These are phyloP conservation scores for Sisor rabdophorus DNA, from an alignment of 2,113 vertebrate species.

Conservation along the genomic window DNA sequence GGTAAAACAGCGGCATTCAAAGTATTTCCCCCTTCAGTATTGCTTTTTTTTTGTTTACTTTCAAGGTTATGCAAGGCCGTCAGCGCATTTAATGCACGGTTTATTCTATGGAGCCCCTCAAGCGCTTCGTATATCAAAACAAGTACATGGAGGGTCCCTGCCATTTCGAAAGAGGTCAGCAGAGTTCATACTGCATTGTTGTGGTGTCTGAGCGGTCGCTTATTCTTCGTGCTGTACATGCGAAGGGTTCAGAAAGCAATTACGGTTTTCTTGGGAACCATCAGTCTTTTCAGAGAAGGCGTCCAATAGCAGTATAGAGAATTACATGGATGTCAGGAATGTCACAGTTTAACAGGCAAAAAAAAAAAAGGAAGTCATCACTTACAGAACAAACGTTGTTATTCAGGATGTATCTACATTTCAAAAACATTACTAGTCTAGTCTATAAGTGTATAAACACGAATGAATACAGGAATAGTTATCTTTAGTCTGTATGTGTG, in stretches of 20 bases:
- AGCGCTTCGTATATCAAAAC: not conserved
- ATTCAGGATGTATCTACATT: too few species aligned
- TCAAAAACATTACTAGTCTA: too few species aligned
- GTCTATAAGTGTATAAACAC: too few species aligned
- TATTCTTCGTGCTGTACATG: not conserved
- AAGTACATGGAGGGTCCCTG: not conserved
- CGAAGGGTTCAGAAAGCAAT: constrained; percentile 1
- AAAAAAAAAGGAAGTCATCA: too few species aligned
- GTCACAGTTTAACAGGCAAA: not conserved
- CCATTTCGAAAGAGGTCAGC: too few species aligned
- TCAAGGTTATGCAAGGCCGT: constrained; percentile 39
- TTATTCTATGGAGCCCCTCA: not conserved
- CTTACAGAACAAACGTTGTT: too few species aligned
- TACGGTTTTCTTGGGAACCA: not conserved
- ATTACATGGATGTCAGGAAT: not conserved
- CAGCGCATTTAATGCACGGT: not conserved
- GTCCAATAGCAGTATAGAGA: not conserved
- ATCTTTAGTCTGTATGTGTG: too few species aligned
- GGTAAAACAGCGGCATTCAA: constrained; percentile 27
- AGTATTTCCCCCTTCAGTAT: constrained; percentile 1
- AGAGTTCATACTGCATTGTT: not conserved
- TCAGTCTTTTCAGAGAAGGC: not conserved
- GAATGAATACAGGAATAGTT: too few species aligned
- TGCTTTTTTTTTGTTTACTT: constrained; percentile 1
- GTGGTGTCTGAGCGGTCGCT: not conserved